A percentile compares a stretch with the other conserved stretches of the same genome.
Conservation (phyloP, 2,888 invertebrate species). For the Osmoderma eremita region DNA sequence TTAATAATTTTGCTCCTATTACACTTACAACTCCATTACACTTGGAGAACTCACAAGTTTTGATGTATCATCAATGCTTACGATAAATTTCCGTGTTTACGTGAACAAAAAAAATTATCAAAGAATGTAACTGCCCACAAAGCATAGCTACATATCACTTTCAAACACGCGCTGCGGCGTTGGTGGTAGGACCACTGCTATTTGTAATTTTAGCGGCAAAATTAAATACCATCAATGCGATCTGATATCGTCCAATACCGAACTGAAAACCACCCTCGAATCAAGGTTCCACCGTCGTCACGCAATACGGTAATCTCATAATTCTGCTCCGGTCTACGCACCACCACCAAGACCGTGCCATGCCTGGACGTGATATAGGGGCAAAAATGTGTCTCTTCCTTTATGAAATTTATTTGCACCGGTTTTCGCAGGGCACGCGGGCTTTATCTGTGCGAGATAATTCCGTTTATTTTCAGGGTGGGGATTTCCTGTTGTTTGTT, state of each 20-base stretch:
- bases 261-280: constrained; percentile 30
- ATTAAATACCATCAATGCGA: constrained; percentile 48
- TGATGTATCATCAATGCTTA: constrained; percentile 14
- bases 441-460: constrained; percentile 35
- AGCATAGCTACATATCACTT: constrained; percentile 14
- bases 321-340: constrained; percentile 40
- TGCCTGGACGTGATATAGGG: constrained; percentile 39
- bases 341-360: constrained; percentile 31
- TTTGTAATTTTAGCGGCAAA: constrained; percentile 39
- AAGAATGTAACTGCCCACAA: constrained; percentile 6
- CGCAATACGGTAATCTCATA: constrained; percentile 48
- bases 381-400: constrained; percentile 40
- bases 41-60: neutral
- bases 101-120: constrained; percentile 22
- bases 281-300: constrained; percentile 30
- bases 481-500: constrained; percentile 33
- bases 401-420: constrained; percentile 41
- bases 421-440: constrained; percentile 27
- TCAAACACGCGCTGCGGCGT: neutral
- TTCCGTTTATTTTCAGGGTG: constrained; percentile 32
- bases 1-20: constrained; percentile 12
- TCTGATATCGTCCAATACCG: constrained; percentile 43
- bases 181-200: neutral
- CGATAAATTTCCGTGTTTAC: constrained; percentile 22
- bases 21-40: neutral